Evolutionary conservation across 2,797 vertebrate species (phyloP), one percentile per base, ranked within the genome.

Genomic region (Periophthalmus magnuspinnatus): DNA sequence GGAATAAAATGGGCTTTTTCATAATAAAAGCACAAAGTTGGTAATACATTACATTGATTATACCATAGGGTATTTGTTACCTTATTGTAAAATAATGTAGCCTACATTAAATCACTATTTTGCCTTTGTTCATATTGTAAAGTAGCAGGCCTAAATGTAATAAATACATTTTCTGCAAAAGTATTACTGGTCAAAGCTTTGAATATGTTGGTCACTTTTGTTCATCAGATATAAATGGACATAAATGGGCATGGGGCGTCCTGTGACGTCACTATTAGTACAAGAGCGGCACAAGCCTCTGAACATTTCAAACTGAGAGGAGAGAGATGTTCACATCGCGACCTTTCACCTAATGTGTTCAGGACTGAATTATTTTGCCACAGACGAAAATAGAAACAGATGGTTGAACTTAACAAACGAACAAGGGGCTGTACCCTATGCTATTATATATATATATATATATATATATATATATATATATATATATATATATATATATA

Each of bases 181-280:
- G 21, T 55, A 55, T 55, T 22, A 22, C 21, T 22, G n/a, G 52
- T 55, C 21, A 55, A 50, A 50, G 17, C 2, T 50, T 17, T 50
- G 17, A 50, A 6, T 17, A 19, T 50, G 47, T 17, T 5, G 45
- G 45, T 50, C 47, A 11, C 67, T 38, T 38, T 45, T 45, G 41
- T 45, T 45, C 13, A 45, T n/a, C 38, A 17, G 3, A 24, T 33
- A 47, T 70, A 55, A 69, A 36, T 66, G 36, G 21, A 24, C 22
- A 24, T 45, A 45, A 6, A 64, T 70, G 54, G 56, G 45, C 63
- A 7, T 58, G n/a, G 48, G 22, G 28, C 62, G 22, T 71, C 64
- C 41, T 69, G 47, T 79, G 75, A 78, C 38, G 17, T 61, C 62
- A 71, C 45, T 3, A 0, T 33, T 61, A 56, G n/a, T 9, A 55